phyloP scores from a whole-genome alignment of 2,113 vertebrate genomes.

The Xenopus laevis region DNA sequence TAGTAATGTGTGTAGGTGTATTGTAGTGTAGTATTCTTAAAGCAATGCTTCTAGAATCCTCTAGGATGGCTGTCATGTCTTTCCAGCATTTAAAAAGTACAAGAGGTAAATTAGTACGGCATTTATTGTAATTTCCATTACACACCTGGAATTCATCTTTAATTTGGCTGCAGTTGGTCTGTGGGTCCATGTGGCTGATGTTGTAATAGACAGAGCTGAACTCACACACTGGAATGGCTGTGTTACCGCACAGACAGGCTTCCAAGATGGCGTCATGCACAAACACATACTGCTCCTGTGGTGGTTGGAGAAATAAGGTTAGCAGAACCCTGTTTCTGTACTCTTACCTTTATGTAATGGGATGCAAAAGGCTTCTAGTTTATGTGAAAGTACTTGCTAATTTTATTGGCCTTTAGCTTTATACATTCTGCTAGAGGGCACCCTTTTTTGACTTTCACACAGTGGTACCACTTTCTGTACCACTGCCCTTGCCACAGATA shows the following conservation, averaged over 20 bases:
- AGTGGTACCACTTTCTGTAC: too few species aligned
- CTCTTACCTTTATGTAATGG: too few species aligned
- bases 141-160: conserved; percentile 97
- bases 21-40: too few species aligned
- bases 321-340: conserved; percentile 75
- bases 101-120: too few species aligned
- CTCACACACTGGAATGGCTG: conserved; percentile 93
- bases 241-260: conserved; percentile 94
- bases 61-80: too few species aligned
- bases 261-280: conserved; percentile 97
- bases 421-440: too few species aligned
- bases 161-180: conserved; percentile 97
- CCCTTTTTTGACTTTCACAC: too few species aligned
- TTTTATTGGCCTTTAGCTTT: background rate
- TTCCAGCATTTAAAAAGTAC: too few species aligned
- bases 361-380: conserved; percentile 9
- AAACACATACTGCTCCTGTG: conserved; percentile 95
- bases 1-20: too few species aligned
- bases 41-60: too few species aligned
- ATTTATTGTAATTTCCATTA: background rate
- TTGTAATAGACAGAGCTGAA: conserved; percentile 97
- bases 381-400: conserved; percentile 17
- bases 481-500: too few species aligned
- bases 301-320: background rate
- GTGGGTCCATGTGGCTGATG: conserved; percentile 92